Percentiles rank a stretch among this genome's conserved stretches.
phyloP scores from a whole-genome alignment of 2,797 vertebrate genomes.

The Ceyx erithaca region DNA sequence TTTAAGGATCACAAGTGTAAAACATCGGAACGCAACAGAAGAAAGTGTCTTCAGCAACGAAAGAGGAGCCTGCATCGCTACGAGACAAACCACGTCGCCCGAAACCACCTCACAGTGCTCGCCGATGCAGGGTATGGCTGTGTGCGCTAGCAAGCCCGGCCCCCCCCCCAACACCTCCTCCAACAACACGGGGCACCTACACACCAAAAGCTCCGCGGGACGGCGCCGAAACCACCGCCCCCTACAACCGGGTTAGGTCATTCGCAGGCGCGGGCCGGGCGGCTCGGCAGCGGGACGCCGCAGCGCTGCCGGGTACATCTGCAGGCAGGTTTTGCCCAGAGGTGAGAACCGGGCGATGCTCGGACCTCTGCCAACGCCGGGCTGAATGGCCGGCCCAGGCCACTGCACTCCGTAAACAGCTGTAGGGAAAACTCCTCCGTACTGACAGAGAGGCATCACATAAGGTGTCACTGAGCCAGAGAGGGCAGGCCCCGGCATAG shows the following conservation, averaged over 20 bases:
- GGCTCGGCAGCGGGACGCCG: conserved; percentile 74
- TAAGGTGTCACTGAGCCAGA: conserved; percentile 71
- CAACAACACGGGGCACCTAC: background rate
- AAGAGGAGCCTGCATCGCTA: conserved; percentile 19
- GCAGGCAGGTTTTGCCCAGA: conserved; percentile 75
- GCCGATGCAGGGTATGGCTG: conserved; percentile 75
- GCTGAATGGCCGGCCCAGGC: conserved; percentile 70
- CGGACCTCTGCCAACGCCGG: conserved; percentile 36
- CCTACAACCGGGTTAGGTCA: conserved; percentile 76
- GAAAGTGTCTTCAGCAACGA: conserved; percentile 74
- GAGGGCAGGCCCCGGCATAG: conserved; percentile 69
- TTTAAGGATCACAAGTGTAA: conserved; percentile 55
- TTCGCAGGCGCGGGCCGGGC: conserved; percentile 79
- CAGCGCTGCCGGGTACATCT: conserved; percentile 77
- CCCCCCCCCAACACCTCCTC: conserved; percentile 39
- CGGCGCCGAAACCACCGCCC: background rate
- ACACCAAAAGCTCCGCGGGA: background rate
- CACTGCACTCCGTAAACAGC: conserved; percentile 81
- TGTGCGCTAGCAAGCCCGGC: conserved; percentile 5
- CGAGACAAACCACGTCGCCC: background rate
- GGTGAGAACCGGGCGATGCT: conserved; percentile 53
- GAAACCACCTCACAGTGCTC: conserved; percentile 85
- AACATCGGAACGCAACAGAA: conserved; percentile 64
- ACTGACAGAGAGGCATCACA: conserved; percentile 77
- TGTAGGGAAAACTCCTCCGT: conserved; percentile 73